These are phyloP conservation scores for Aphrophora alni DNA, from an alignment of 2,888 invertebrate species.

Conservation along the genomic window DNA sequence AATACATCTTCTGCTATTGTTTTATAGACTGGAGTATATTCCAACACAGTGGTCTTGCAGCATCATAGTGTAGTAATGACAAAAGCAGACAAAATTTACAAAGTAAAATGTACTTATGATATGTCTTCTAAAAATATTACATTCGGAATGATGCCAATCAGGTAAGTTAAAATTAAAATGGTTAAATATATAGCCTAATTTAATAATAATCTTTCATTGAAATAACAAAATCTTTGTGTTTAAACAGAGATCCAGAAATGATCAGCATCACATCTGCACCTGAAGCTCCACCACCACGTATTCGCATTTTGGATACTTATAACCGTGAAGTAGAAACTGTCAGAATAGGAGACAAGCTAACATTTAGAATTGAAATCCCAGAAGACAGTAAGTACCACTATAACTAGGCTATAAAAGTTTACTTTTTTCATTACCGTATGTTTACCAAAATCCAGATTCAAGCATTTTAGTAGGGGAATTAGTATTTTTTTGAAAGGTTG, in stretches of 20 bases:
- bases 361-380: slow-evolving; percentile 95
- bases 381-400: slow-evolving; percentile 89
- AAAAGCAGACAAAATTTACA: slow-evolving; percentile 95
- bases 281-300: slow-evolving; percentile 92
- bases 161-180: slow-evolving; percentile 60
- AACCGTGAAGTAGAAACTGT: slow-evolving; percentile 92
- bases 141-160: slow-evolving; percentile 97
- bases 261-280: slow-evolving; percentile 95
- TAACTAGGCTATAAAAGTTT: no score
- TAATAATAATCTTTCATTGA: not conserved
- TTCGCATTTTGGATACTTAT: slow-evolving; percentile 86
- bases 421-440: no score
- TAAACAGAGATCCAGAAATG: slow-evolving; percentile 87
- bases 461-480: no score
- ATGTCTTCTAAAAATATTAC: slow-evolving; percentile 96
- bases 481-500: no score
- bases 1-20: no score
- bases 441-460: no score
- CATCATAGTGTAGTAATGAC: slow-evolving; percentile 97
- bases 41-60: slow-evolving; percentile 92
- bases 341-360: slow-evolving; percentile 91
- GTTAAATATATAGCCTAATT: no score
- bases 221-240: not conserved
- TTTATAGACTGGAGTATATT: slow-evolving; percentile 85
- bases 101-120: slow-evolving; percentile 94